Evolutionary conservation across 2,888 invertebrate species (phyloP).

Genomic region (Alloplasta piceator): DNA sequence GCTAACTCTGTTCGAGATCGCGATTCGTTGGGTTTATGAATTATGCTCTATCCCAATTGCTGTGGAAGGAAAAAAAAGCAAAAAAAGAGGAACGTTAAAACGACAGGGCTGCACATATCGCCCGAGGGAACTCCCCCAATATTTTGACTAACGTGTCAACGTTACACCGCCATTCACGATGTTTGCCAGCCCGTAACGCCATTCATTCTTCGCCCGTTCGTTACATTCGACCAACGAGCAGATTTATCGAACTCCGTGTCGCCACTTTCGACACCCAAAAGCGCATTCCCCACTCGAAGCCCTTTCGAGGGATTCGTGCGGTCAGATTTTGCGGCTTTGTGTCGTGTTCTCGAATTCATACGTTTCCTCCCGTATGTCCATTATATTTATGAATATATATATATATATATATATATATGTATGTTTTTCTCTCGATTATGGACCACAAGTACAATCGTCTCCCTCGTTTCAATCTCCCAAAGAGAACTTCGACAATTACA

Average conservation of each 20-base stretch:
- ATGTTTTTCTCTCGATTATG: constrained; percentile 9
- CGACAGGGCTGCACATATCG: constrained; percentile 19
- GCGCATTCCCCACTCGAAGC: constrained; percentile 61
- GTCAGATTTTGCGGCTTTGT: constrained; percentile 81
- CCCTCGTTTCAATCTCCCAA: constrained; percentile 32
- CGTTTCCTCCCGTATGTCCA: constrained; percentile 3
- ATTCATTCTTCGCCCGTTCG: constrained; percentile 77
- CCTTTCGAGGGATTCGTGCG: constrained; percentile 68
- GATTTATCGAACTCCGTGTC: constrained; percentile 81
- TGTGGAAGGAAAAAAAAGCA: neutral
- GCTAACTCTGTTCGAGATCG: constrained; percentile 23
- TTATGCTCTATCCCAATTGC: constrained; percentile 14
- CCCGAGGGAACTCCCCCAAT: constrained; percentile 80
- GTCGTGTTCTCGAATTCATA: constrained; percentile 24
- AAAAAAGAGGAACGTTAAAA: constrained; percentile 49
- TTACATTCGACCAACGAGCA: constrained; percentile 66
- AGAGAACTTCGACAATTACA: constrained; percentile 56
- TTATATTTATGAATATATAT: neutral
- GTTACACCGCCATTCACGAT: constrained; percentile 76
- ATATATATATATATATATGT: neutral
- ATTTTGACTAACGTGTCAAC: constrained; percentile 83
- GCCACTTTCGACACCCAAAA: constrained; percentile 49
- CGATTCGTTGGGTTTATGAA: constrained; percentile 29
- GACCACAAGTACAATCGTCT: neutral
- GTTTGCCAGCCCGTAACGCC: constrained; percentile 81